Base-by-base conservation (phyloP, 2,797 vertebrate genomes). In the Enteromius unitaeniatus region DNA sequence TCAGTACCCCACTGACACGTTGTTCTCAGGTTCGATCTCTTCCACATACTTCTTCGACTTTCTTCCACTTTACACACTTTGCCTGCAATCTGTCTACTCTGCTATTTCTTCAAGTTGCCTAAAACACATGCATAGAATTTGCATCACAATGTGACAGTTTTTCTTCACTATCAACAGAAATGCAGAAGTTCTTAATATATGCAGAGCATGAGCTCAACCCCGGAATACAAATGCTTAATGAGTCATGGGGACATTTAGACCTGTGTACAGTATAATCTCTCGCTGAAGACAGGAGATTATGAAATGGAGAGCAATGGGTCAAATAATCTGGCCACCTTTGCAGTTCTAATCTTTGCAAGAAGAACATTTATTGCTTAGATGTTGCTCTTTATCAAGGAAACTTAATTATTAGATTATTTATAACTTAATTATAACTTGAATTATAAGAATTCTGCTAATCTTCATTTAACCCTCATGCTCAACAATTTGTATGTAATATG, bases 121-220 rank as follows among this genome's bases (percentile, higher is more conserved):
- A 87, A 91, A 78, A 92, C 88, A 91, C 87, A 86, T 78, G 91
- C 92, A 93, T 93, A 87, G 89, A 87, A 93, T 95, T 94, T 93
- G 92, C 93, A 94, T 92, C 92, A 79, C 91, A 93, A 93, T 92
- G 90, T 90, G 92, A 93, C 93, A 93, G 92, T 90, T 89, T 91
- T 91, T 93, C 88, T 85, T 91, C 86, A 87, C 78, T 85, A 90
- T 89, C 89, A 85, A 87, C 87, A 88, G 77, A 92, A 93, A 91
- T 87, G 88, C 67, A 51, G 34, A 70, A 81, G 65, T 88, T 85
- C 89, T 88, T 90, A 93, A 93, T 94, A 88, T 88, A 92, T 92
- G 87, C 90, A 85, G 83, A 86, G 85, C 87, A 79, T 88, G 89
- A 91, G 89, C 82, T 23, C 28, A 85, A 86, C 84, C 85, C 86